Evolutionary conservation across 2,888 invertebrate species (phyloP), one percentile per base, ranked within the genome.

Genomic region (Panorpa germanica): DNA sequence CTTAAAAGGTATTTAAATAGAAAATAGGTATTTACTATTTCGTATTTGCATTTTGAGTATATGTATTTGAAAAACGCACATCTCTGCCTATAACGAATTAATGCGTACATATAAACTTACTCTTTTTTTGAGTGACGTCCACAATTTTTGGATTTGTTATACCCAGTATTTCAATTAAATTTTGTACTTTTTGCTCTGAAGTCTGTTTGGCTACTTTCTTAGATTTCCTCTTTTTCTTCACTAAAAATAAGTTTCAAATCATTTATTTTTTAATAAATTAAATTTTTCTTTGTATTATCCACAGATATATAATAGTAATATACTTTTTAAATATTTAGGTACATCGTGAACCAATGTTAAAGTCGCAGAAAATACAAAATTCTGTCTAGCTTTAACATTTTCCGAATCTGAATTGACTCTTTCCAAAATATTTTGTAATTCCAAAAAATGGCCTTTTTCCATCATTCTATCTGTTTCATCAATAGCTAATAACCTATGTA

Each of bases 391-490:
- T 29, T 61, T 55, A 12, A 62, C 56, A 22, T 62, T 65, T 0
- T 44, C 46, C 21, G 70, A 66, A 41, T 77, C 72, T 9, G 57
- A 54, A 50, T 95, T 91, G 5, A 96, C 58, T 1, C 72, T 57
- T 39, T 80, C 78, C 4, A 98, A 49, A 21, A 98, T 54, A 9
- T 73, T 65, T 13, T 77, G 68, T 3, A 98, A 51, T 54, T 99
- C 96, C 38, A 82, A 75, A 50, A 96, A 98, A 50, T 98, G 96
- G 0, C 90, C 90, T 39, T 73, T 75, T 49, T 98, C 96, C 10
- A 96, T 59, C 96, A 99, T 96, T 35, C 98, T 67, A 53, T 99
- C 98, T 0, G 96, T 95, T 60, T 99, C 98, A 52, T 99, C 98
- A 40, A 96, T 83, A 0, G 88, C 93, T 37, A 98, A 57, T 52